A percentile compares a stretch with the other conserved stretches of the same genome.
Evolutionary conservation across 2,113 vertebrate genomes (phyloP).

Genomic region (Cyanoliseus patagonus): DNA sequence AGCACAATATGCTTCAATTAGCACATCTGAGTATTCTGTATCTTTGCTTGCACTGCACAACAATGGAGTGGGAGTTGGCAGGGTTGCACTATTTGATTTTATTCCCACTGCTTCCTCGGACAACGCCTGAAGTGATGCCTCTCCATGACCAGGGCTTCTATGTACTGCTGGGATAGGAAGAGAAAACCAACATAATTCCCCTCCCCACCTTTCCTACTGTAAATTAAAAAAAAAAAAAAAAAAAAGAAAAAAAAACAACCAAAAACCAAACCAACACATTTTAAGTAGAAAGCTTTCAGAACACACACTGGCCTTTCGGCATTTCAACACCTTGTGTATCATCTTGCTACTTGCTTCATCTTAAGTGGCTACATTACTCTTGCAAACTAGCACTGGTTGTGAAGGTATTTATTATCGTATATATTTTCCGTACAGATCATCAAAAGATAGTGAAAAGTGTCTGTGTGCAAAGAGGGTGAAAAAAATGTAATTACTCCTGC

Average conservation of each 20-base stretch:
- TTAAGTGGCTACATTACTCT: not conserved
- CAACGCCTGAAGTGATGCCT: not conserved
- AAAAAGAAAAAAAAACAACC: not conserved
- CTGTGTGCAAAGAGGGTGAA: conserved; percentile 15
- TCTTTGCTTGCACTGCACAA: not conserved
- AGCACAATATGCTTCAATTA: not conserved
- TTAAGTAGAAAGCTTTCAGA: not conserved
- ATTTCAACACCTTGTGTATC: not conserved
- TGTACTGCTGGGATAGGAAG: not conserved
- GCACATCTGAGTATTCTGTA: not conserved
- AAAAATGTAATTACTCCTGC: conserved; percentile 59
- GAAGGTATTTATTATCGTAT: not conserved
- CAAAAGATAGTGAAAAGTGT: conserved; percentile 14
- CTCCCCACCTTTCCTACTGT: not conserved
- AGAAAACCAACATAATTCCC: not conserved
- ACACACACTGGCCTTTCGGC: not conserved
- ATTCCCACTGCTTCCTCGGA: not conserved
- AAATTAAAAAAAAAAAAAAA: not conserved
- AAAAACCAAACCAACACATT: not conserved
- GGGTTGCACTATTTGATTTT: not conserved
- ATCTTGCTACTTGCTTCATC: not conserved
- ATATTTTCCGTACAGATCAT: not conserved
- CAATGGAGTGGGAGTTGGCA: fast-evolving
- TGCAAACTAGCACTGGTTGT: not conserved
- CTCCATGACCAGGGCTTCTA: not conserved